These are phyloP conservation scores for Zosterops japonicus DNA, from an alignment of 2,113 vertebrate species.

Conservation along the genomic window DNA sequence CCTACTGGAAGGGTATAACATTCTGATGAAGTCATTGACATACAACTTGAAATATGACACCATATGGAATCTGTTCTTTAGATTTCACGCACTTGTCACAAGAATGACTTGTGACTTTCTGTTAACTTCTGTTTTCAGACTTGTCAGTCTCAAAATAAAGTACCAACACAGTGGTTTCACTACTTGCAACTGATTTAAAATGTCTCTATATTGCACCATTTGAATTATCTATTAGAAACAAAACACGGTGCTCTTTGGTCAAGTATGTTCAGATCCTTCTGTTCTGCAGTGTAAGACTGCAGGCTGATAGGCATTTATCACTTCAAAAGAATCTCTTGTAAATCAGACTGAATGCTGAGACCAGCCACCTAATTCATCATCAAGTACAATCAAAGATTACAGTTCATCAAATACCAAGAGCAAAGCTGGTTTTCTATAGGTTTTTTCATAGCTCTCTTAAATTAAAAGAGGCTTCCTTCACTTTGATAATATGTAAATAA, in stretches of 20 bases:
- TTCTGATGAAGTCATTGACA: conserved; percentile 73
- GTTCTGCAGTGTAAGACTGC: conserved; percentile 28
- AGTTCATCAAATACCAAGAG: conserved; percentile 38
- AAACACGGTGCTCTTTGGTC: background rate
- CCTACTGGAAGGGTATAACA: conserved; percentile 57
- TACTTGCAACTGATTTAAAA: background rate
- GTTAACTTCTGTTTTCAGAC: conserved; percentile 22
- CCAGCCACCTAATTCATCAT: conserved; percentile 54
- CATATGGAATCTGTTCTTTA: conserved; percentile 66
- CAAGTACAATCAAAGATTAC: conserved; percentile 42
- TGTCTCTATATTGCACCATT: background rate
- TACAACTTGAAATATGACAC: conserved; percentile 62
- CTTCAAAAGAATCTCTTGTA: conserved; percentile 44
- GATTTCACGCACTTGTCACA: conserved; percentile 65
- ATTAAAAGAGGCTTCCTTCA: conserved; percentile 30
- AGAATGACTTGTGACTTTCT: conserved; percentile 61
- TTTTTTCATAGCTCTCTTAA: conserved; percentile 31
- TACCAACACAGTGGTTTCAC: background rate
- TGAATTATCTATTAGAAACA: background rate
- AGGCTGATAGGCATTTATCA: conserved; percentile 52
- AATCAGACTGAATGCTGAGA: conserved; percentile 27
- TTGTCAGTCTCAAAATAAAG: background rate
- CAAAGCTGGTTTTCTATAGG: background rate
- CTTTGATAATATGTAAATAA: conserved; percentile 63
- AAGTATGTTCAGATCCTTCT: conserved; percentile 18